These are phyloP conservation scores for Toxotes chatareus DNA, from an alignment of 2,113 vertebrate genomes.

Conservation along the genomic window DNA sequence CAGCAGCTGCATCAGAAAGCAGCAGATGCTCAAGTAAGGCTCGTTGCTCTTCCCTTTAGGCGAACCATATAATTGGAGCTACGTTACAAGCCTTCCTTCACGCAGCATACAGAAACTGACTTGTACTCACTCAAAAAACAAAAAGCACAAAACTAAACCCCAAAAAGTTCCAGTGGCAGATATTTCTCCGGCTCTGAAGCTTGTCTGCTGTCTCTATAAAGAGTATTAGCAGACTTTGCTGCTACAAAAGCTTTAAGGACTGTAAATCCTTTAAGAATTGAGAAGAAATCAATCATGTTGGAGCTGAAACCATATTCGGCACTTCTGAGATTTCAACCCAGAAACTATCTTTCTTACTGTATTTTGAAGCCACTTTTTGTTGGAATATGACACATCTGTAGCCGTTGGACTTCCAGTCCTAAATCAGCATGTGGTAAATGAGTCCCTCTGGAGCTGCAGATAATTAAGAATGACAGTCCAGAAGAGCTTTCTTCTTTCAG, in stretches of 20 bases:
- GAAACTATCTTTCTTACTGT: background rate
- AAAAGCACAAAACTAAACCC: constrained; percentile 12
- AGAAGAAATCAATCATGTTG: constrained; percentile 45
- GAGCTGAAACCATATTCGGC: constrained; percentile 26
- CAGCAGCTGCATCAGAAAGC: constrained; percentile 61
- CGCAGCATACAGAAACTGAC: constrained; percentile 34
- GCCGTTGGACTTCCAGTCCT: constrained; percentile 37
- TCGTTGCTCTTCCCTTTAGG: constrained; percentile 69
- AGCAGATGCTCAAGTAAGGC: constrained; percentile 74
- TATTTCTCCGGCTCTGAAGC: constrained; percentile 19
- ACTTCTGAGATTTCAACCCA: constrained; percentile 18
- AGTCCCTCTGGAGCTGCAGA: constrained; percentile 36
- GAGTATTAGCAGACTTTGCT: constrained; percentile 47
- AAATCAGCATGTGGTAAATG: constrained; percentile 29
- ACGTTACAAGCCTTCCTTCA: constrained; percentile 56
- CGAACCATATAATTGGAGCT: constrained; percentile 72
- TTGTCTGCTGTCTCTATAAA: constrained; percentile 42
- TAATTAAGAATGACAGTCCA: constrained; percentile 43
- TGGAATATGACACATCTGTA: constrained; percentile 37
- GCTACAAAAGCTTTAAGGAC: constrained; percentile 37
- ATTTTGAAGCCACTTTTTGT: constrained; percentile 47
- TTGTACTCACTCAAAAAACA: constrained; percentile 6
- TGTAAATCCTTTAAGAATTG: constrained; percentile 55
- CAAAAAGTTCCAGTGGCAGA: constrained; percentile 35
- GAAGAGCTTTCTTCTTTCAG: background rate